Percentiles rank a stretch among this genome's conserved stretches.
Evolutionary conservation across 2,113 vertebrate genomes (phyloP).

Genomic region (Diadophis punctatus): DNA sequence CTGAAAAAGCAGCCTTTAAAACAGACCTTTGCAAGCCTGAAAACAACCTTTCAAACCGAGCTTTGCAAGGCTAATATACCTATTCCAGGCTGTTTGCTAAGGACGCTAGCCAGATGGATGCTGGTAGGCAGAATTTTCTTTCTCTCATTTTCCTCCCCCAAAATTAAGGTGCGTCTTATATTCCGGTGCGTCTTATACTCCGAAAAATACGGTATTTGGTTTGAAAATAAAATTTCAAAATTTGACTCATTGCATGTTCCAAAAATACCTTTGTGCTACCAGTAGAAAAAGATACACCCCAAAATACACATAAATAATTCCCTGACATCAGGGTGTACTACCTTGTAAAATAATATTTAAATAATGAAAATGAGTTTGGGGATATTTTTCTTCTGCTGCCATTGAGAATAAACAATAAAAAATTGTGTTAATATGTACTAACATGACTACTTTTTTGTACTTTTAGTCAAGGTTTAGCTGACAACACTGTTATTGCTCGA

Average conservation of each 20-base stretch:
- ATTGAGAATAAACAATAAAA: background rate
- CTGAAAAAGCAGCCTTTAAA: no score
- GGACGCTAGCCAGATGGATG: no score
- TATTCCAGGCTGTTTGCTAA: no score
- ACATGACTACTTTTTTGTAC: background rate
- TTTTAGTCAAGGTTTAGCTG: conserved; percentile 89
- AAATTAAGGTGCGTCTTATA: no score
- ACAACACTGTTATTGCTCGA: conserved; percentile 91
- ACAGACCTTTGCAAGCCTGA: no score
- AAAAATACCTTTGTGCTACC: background rate
- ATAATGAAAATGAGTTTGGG: background rate
- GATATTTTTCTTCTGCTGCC: background rate
- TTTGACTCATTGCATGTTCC: background rate
- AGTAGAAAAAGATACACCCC: background rate
- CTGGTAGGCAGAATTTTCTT: no score
- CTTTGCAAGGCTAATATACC: no score
- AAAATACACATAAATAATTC: background rate
- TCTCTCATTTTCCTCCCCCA: no score
- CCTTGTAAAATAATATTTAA: background rate
- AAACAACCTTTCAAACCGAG: no score
- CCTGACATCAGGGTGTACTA: background rate
- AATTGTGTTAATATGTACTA: background rate
- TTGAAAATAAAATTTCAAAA: background rate
- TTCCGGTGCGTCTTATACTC: no score
- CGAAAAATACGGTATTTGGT: no score